A percentile compares a stretch with the other conserved stretches of the same genome.
Evolutionary conservation across 2,113 vertebrate genomes (phyloP).

Genomic region (Uria lomvia): DNA sequence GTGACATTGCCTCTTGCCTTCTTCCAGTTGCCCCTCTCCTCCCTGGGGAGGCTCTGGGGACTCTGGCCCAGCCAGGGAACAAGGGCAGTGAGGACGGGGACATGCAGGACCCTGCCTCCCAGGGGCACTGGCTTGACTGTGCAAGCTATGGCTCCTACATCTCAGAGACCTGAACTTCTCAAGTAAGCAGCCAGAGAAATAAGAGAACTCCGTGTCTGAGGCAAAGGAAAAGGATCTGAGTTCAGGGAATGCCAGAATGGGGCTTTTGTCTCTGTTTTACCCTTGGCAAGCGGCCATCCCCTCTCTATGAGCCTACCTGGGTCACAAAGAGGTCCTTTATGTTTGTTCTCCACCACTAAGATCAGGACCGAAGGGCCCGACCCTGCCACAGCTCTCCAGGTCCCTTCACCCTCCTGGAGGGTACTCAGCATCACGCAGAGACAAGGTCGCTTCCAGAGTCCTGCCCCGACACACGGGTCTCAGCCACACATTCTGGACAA

Average conservation of each 20-base stretch:
- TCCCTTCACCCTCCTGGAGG: neutral
- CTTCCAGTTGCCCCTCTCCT: neutral
- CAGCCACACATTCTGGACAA: neutral
- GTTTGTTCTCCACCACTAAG: neutral
- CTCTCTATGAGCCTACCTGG: slow-evolving; percentile 11
- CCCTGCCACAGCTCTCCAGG: neutral
- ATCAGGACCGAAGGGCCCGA: neutral
- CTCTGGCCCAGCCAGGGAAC: neutral
- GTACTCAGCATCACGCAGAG: neutral
- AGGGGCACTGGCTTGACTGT: neutral
- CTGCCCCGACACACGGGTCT: neutral
- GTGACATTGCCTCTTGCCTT: neutral
- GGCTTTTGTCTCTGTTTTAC: slow-evolving; percentile 33
- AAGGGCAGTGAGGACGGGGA: neutral
- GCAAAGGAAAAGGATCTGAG: slow-evolving; percentile 8
- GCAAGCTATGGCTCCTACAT: neutral
- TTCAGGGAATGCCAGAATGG: neutral
- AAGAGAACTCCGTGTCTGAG: neutral
- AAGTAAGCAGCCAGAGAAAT: neutral
- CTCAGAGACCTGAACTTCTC: neutral
- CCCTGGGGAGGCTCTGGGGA: neutral
- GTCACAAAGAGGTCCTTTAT: slow-evolving; percentile 51
- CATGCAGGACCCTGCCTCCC: neutral
- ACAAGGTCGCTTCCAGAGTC: neutral
- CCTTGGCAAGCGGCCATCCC: neutral